Evolutionary conservation across 2,888 invertebrate genomes (phyloP).

Genomic region (Vesta saturnalis): DNA sequence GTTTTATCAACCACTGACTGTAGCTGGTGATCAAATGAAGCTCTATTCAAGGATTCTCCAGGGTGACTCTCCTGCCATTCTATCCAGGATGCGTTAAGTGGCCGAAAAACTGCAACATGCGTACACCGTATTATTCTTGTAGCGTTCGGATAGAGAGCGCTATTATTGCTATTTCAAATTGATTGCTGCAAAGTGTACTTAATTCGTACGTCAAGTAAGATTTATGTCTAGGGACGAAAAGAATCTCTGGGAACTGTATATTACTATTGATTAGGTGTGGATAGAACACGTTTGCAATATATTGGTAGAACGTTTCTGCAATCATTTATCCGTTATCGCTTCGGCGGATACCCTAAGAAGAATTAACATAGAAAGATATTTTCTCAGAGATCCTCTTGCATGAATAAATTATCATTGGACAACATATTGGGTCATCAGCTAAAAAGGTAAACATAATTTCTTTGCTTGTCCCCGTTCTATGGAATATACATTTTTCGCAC

Average conservation of each 20-base stretch:
- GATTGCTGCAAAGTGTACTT: background rate
- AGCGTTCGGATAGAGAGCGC: conserved; percentile 4
- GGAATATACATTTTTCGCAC: too few relatives aligned
- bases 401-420: background rate
- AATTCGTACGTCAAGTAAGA: background rate
- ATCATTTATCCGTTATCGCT: background rate
- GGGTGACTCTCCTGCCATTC: too few relatives aligned
- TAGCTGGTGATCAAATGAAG: too few relatives aligned
- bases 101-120: background rate
- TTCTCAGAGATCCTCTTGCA: background rate
- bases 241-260: background rate
- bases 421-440: background rate
- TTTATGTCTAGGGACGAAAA: conserved; percentile 7
- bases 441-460: background rate
- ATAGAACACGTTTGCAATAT: background rate
- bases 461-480: too few relatives aligned
- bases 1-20: too few relatives aligned
- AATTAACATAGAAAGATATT: background rate
- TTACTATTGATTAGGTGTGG: background rate
- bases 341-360: background rate
- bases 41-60: too few relatives aligned
- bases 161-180: conserved; percentile 2
- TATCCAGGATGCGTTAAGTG: background rate
- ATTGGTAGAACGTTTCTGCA: background rate
- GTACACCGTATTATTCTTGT: background rate